These are phyloP conservation scores for Lamellibrachia luymesi DNA, from an alignment of 1,140 invertebrate species.

Conservation along the genomic window DNA sequence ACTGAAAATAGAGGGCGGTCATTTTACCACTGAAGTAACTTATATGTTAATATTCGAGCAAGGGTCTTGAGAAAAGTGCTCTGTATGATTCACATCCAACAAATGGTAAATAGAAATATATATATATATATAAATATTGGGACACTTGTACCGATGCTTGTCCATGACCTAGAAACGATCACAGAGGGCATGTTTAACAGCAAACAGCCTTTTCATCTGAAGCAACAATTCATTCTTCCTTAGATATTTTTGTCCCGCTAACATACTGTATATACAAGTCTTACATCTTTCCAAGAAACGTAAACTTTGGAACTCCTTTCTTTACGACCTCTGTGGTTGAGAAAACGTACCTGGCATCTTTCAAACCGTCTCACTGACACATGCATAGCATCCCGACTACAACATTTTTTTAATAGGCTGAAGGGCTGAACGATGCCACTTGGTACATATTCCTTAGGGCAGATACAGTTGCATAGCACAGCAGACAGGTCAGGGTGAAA, in stretches of 20 bases:
- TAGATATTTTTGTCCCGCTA: background rate
- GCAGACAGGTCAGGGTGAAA: background rate
- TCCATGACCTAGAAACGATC: too few relatives aligned
- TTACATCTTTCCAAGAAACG: background rate
- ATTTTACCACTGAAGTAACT: too few relatives aligned
- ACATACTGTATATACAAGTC: background rate
- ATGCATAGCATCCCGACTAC: background rate
- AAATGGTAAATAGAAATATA: too few relatives aligned
- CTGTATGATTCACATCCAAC: too few relatives aligned
- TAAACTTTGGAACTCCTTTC: background rate
- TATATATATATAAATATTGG: too few relatives aligned
- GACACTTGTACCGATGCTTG: too few relatives aligned
- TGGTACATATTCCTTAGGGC: background rate
- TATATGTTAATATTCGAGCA: too few relatives aligned
- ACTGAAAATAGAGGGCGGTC: too few relatives aligned
- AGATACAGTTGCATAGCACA: background rate
- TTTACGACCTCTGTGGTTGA: background rate
- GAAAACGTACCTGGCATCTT: background rate
- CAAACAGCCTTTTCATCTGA: background rate
- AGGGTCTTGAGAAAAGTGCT: too few relatives aligned
- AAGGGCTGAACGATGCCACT: background rate
- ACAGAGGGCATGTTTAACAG: too few relatives aligned
- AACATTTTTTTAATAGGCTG: background rate
- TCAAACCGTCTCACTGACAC: background rate
- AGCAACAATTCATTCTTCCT: background rate